These are phyloP conservation scores for Caradrina kadenii DNA, from an alignment of 2,888 invertebrate species.

Conservation along the genomic window DNA sequence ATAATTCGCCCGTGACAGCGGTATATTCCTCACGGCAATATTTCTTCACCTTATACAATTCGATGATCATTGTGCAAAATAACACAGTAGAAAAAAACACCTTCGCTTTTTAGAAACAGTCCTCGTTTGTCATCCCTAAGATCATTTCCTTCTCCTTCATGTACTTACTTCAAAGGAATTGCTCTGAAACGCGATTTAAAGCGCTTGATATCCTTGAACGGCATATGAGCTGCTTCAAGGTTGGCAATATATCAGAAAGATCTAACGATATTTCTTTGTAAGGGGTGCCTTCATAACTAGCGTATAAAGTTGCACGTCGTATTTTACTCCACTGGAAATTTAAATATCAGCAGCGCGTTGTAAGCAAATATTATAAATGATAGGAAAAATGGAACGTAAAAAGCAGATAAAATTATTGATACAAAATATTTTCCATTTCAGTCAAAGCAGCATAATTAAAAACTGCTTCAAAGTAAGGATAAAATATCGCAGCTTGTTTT, in stretches of 20 bases:
- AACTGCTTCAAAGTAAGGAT: neutral
- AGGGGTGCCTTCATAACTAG: slow-evolving; percentile 30
- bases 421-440: slow-evolving; percentile 6
- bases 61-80: slow-evolving; percentile 6
- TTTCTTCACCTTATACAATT: slow-evolving; percentile 2
- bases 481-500: neutral
- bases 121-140: slow-evolving; percentile 32
- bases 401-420: slow-evolving; percentile 18
- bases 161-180: slow-evolving; percentile 46
- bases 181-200: slow-evolving; percentile 44
- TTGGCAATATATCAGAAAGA: slow-evolving; percentile 34
- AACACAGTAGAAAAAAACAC: slow-evolving; percentile 10
- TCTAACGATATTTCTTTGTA: slow-evolving; percentile 36
- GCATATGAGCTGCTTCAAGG: slow-evolving; percentile 30
- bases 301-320: slow-evolving; percentile 17
- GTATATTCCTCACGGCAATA: neutral
- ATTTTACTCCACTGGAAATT: slow-evolving; percentile 37
- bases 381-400: slow-evolving; percentile 12
- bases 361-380: slow-evolving; percentile 18
- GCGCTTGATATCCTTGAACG: slow-evolving; percentile 42
- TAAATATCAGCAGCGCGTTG: slow-evolving; percentile 33
- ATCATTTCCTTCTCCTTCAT: slow-evolving; percentile 45
- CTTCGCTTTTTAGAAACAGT: slow-evolving; percentile 12
- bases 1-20: neutral
- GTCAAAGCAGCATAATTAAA: neutral